phyloP scores from a whole-genome alignment of 2,113 vertebrate genomes.

The Crotophaga sulcirostris region DNA sequence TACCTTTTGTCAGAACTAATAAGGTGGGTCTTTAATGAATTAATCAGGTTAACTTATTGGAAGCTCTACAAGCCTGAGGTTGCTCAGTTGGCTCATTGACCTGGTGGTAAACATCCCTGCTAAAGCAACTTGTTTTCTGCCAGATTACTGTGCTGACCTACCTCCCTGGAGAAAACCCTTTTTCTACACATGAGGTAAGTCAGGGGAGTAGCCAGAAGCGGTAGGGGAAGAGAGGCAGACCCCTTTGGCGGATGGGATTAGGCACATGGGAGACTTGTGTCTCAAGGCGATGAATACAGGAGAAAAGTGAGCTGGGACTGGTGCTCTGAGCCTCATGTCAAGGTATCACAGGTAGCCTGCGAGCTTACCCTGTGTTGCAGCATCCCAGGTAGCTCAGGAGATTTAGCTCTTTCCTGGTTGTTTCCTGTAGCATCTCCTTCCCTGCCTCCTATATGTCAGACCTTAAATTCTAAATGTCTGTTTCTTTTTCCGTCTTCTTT shows the following conservation, averaged over 20 bases:
- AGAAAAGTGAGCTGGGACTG: background rate
- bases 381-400: background rate
- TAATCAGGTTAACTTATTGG: background rate
- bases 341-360: background rate
- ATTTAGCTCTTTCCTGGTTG: background rate
- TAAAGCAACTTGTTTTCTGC: background rate
- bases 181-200: background rate
- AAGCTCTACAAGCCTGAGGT: background rate
- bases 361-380: background rate
- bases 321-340: background rate
- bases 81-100: background rate
- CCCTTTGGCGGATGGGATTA: background rate
- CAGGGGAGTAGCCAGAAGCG: background rate
- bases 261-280: rapidly evolving
- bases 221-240: background rate
- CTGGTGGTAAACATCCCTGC: background rate
- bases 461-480: background rate
- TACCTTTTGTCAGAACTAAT: background rate
- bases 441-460: background rate
- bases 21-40: background rate
- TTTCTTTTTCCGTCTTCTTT: background rate
- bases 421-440: background rate
- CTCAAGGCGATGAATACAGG: background rate
- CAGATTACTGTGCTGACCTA: background rate
- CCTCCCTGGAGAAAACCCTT: background rate